Percentiles rank a stretch among this genome's conserved stretches.
These are phyloP conservation scores for Crypturellus tataupa DNA, from an alignment of 2,797 vertebrate species.

Conservation along the genomic window DNA sequence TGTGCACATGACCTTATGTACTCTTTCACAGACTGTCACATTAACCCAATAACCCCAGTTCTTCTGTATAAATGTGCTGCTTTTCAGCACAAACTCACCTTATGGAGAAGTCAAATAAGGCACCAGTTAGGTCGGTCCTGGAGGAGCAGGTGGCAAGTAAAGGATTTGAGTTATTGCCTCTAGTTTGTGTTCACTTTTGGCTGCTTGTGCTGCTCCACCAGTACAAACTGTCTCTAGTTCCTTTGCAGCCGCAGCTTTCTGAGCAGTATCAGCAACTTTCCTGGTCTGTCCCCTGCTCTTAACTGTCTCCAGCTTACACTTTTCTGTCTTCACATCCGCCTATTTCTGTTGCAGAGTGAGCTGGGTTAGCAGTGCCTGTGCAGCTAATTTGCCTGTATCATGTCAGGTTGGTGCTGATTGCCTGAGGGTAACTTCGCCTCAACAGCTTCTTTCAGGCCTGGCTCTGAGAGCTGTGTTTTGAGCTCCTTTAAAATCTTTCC, in stretches of 20 bases:
- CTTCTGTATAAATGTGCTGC: neutral
- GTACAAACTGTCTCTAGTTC: neutral
- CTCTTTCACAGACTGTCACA: neutral
- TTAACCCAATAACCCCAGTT: neutral
- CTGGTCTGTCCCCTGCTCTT: neutral
- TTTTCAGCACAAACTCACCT: neutral
- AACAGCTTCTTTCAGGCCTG: slow-evolving; percentile 12
- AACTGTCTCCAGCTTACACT: neutral
- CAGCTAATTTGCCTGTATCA: slow-evolving; percentile 30
- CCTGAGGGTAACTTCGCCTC: slow-evolving; percentile 42
- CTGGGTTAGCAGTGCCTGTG: neutral
- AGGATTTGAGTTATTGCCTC: neutral
- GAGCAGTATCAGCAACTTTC: neutral
- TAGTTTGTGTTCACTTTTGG: neutral
- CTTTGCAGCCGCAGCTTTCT: neutral
- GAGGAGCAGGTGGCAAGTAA: neutral
- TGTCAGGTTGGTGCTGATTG: slow-evolving; percentile 22
- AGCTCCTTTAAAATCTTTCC: neutral
- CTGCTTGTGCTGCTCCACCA: neutral
- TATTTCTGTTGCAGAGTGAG: slow-evolving; percentile 18
- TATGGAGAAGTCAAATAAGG: neutral
- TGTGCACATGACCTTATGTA: accelerated
- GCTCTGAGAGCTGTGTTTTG: slow-evolving; percentile 21
- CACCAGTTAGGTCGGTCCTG: neutral
- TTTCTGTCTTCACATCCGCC: neutral